These are phyloP conservation scores for Onchidella celtica DNA, from an alignment of 2,888 invertebrate genomes.

Conservation along the genomic window DNA sequence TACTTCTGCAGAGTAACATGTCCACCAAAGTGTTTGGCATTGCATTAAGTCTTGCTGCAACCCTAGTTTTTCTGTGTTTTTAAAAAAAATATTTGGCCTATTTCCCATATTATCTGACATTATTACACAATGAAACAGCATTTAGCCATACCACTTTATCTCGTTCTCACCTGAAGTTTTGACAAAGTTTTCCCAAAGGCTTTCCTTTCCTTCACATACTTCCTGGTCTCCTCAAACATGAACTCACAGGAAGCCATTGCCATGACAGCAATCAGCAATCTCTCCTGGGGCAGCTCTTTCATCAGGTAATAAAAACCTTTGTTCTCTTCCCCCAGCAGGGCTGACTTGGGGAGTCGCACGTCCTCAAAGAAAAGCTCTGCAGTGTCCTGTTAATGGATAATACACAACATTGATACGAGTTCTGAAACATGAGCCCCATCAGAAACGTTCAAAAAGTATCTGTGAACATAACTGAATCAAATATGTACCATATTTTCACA, in stretches of 20 bases:
- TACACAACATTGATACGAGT: neutral
- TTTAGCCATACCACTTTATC: neutral
- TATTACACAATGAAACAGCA: neutral
- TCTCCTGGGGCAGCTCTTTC: slow-evolving; percentile 81
- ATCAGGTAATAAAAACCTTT: slow-evolving; percentile 80
- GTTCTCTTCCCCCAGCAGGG: slow-evolving; percentile 79
- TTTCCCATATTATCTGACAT: no score
- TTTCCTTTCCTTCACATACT: slow-evolving; percentile 79
- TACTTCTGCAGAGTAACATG: no score
- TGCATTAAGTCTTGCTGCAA: no score
- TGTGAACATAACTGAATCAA: no score
- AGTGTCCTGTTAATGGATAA: slow-evolving; percentile 75
- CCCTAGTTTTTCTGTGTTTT: no score
- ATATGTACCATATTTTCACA: no score
- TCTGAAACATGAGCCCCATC: no score
- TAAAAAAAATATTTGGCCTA: no score
- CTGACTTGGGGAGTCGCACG: slow-evolving; percentile 78
- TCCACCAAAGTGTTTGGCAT: no score
- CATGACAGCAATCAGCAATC: slow-evolving; percentile 79
- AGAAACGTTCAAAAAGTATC: no score
- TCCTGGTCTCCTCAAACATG: slow-evolving; percentile 81
- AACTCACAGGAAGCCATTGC: slow-evolving; percentile 78
- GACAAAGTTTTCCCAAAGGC: slow-evolving; percentile 80
- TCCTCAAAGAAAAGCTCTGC: slow-evolving; percentile 81
- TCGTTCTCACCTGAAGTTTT: slow-evolving; percentile 75